A percentile compares a stretch with the other conserved stretches of the same genome.
Conservation (phyloP, 2,888 invertebrate genomes). For the Stenoptilia bipunctidactyla region DNA sequence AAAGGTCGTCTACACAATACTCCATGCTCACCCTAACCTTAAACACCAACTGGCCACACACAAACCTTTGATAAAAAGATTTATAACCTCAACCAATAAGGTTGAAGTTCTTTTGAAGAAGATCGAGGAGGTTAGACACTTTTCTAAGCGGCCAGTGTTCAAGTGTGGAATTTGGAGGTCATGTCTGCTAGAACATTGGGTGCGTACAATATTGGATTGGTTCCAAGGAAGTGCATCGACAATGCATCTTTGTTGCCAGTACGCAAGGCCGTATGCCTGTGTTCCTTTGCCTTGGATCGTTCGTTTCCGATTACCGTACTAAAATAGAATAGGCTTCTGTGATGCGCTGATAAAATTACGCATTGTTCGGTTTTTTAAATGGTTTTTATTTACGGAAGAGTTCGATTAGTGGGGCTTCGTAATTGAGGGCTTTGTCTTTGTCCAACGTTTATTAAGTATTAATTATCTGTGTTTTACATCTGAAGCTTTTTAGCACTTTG, state of each 20-base stretch:
- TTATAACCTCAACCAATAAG: conserved; percentile 7
- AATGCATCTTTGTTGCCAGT: conserved; percentile 59
- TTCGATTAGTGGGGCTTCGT: too few relatives aligned
- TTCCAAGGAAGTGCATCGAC: conserved; percentile 54
- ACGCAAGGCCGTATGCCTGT: conserved; percentile 28
- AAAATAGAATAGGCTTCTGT: neutral
- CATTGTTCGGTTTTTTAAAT: neutral
- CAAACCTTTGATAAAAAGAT: conserved; percentile 5
- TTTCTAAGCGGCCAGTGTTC: conserved; percentile 27
- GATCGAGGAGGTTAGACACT: conserved; percentile 5
- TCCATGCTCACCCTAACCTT: conserved; percentile 49
- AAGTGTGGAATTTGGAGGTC: conserved; percentile 68
- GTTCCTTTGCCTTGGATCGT: conserved; percentile 40
- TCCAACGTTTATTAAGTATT: too few relatives aligned
- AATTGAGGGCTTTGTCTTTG: too few relatives aligned
- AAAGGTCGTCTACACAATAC: conserved; percentile 54
- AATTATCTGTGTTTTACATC: too few relatives aligned
- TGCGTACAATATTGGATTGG: conserved; percentile 58
- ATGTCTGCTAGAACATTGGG: conserved; percentile 21
- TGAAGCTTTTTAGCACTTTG: too few relatives aligned
- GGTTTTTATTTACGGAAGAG: too few relatives aligned
- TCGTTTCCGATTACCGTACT: conserved; percentile 28
- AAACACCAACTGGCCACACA: conserved; percentile 18
- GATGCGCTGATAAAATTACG: neutral
- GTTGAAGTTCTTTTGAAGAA: conserved; percentile 24